Evolutionary conservation across 64 coral and sea anemone species (phyloP), one percentile per base, ranked within the genome.

Genomic region (Porites lutea): DNA sequence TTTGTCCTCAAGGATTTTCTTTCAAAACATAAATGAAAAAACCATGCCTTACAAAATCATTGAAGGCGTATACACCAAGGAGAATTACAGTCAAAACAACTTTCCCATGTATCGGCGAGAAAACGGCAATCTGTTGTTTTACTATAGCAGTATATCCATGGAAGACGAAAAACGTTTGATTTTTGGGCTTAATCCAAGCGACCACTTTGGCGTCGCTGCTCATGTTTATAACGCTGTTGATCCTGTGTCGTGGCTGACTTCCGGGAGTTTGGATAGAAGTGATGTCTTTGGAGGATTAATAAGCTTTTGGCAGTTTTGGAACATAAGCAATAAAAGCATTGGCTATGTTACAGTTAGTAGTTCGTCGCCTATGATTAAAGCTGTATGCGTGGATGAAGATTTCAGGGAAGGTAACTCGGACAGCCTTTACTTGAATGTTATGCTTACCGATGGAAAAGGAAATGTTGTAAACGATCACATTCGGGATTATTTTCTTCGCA

Each of bases 331-430:
- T 0, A n/a, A 47, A 20, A 85, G 18, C 1, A 65, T 53, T 50
- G 65, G 65, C 70, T 37, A 27, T 47, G 80, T 7, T 10, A 3
- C 2, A 53, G 84, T 46, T 0, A 15, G 64, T 15, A 52, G 19
- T 27, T 88, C 11, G 23, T 57, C 50, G 19, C 71, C 48, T 4
- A 62, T 4, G 18, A 70, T 92, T 27, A 96, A 90, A 81, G 95
- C 95, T 11, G 88, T 96, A 11, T 96, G 91, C 13, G 95, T 96
- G 2, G 95, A 96, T 14, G 65, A 90, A 53, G 95, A 96, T 81
- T 96, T 96, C 61, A 73, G 90, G 47, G 74, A 90, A 62, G 93
- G 95, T 27, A 85, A 96, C 65, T 96, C 91, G 21, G 91, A 96
- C 21, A 93, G 82, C 13, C 79, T 96, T 52, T 96, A 93, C 57